Conservation (phyloP, 2,888 invertebrate genomes). For the Temnothorax unifasciatus region DNA sequence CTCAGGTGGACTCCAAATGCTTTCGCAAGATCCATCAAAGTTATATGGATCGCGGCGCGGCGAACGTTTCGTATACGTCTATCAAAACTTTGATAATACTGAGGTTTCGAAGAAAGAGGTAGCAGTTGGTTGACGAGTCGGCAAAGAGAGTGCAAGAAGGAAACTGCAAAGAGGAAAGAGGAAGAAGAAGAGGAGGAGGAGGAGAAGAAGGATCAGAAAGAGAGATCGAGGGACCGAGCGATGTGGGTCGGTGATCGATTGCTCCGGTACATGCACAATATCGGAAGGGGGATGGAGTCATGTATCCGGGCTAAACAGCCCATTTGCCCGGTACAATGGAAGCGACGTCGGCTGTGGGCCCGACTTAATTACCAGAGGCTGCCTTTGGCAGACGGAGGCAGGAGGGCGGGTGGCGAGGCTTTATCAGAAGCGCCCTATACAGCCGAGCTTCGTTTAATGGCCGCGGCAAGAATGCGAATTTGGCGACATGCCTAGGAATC, state of each 20-base stretch:
- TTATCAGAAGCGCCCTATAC: constrained; percentile 71
- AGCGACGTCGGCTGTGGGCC: constrained; percentile 75
- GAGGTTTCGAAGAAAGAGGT: constrained; percentile 19
- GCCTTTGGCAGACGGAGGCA: constrained; percentile 69
- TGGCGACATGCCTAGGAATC: constrained; percentile 53
- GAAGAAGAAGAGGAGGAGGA: background rate
- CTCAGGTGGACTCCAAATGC: background rate
- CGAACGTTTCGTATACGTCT: constrained; percentile 5
- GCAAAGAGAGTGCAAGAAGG: background rate
- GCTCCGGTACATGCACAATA: constrained; percentile 75
- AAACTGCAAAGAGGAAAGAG: background rate
- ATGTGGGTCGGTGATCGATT: constrained; percentile 77
- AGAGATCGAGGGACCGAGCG: constrained; percentile 57
- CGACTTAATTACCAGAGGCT: constrained; percentile 81
- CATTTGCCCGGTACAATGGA: constrained; percentile 81
- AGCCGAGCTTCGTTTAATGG: constrained; percentile 67
- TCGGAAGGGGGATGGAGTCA: constrained; percentile 75
- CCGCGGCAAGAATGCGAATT: constrained; percentile 65
- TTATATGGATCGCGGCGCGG: background rate
- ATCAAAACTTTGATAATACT: constrained; percentile 39
- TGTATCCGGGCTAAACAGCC: constrained; percentile 81
- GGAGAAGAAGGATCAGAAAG: background rate
- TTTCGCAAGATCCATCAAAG: constrained; percentile 20
- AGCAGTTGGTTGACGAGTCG: constrained; percentile 33
- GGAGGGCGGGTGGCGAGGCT: constrained; percentile 60